Evolutionary conservation across 2,888 invertebrate genomes (phyloP).

Genomic region (Herminia tarsipennalis): DNA sequence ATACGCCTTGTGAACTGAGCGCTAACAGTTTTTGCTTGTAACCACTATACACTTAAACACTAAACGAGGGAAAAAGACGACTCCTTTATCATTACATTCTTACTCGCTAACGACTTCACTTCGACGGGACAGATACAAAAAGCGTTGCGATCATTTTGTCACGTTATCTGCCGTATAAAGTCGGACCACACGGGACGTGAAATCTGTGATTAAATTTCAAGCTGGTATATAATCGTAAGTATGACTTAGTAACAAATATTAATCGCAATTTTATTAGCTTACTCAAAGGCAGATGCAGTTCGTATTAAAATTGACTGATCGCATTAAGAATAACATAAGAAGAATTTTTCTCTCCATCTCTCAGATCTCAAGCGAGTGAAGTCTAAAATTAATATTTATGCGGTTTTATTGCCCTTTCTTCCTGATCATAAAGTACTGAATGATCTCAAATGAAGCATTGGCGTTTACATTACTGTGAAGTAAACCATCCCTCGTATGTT

Average conservation of each 20-base stretch:
- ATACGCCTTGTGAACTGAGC: conserved; percentile 57
- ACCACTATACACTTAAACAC: conserved; percentile 47
- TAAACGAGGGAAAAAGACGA: conserved; percentile 46
- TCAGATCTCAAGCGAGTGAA: conserved; percentile 57
- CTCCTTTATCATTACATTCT: conserved; percentile 37
- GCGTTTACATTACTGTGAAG: conserved; percentile 50
- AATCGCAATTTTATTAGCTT: conserved; percentile 43
- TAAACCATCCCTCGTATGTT: conserved; percentile 29
- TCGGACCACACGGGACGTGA: conserved; percentile 32
- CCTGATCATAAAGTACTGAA: conserved; percentile 63
- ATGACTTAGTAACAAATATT: conserved; percentile 24
- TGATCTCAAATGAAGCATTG: conserved; percentile 50
- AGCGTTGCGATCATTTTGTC: conserved; percentile 34
- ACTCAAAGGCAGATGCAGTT: conserved; percentile 32
- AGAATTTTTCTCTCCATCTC: conserved; percentile 44
- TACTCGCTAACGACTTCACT: conserved; percentile 40
- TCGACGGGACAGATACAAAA: conserved; percentile 26
- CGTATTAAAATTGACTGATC: conserved; percentile 35
- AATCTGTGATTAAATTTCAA: conserved; percentile 7
- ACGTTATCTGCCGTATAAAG: conserved; percentile 5
- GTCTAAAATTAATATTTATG: conserved; percentile 59
- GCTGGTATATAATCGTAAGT: conserved; percentile 7
- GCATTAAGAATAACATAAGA: conserved; percentile 43
- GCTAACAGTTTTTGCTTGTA: conserved; percentile 73
- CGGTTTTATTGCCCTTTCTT: conserved; percentile 67